Evolutionary conservation across 2,113 vertebrate species (phyloP).

Genomic region (Agapornis roseicollis): DNA sequence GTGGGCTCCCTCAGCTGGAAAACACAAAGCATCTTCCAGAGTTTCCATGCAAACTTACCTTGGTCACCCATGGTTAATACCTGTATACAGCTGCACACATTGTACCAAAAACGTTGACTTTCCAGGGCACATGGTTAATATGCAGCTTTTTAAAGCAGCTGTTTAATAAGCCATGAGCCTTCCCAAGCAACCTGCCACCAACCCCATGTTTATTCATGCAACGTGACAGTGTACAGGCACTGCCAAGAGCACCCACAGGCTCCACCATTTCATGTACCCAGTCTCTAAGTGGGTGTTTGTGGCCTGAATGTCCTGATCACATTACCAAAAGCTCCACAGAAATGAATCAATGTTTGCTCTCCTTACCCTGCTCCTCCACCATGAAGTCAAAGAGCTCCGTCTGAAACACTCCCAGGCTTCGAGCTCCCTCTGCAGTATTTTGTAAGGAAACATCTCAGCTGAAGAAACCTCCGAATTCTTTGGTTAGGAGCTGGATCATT

Average conservation of each 20-base stretch:
- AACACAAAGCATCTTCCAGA: background rate
- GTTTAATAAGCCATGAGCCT: background rate
- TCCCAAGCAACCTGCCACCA: background rate
- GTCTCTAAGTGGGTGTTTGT: background rate
- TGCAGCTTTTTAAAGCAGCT: background rate
- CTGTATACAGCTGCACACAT: background rate
- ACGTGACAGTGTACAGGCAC: fast-evolving
- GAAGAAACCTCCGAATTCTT: background rate
- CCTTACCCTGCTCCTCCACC: background rate
- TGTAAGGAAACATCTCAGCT: background rate
- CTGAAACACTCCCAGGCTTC: background rate
- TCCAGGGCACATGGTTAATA: background rate
- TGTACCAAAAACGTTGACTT: background rate
- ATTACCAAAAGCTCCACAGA: background rate
- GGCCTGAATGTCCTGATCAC: background rate
- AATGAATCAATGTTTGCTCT: fast-evolving
- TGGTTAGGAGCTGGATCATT: background rate
- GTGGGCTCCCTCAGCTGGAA: background rate
- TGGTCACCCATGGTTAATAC: background rate
- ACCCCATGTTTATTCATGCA: background rate
- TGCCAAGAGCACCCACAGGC: fast-evolving
- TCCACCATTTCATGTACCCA: fast-evolving
- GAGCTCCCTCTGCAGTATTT: slow-evolving; percentile 63
- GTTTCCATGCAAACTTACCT: background rate
- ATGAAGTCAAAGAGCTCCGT: background rate